Conservation (phyloP, 37 sponge, comb jelly and placozoan species). For the Agelas oroides region DNA sequence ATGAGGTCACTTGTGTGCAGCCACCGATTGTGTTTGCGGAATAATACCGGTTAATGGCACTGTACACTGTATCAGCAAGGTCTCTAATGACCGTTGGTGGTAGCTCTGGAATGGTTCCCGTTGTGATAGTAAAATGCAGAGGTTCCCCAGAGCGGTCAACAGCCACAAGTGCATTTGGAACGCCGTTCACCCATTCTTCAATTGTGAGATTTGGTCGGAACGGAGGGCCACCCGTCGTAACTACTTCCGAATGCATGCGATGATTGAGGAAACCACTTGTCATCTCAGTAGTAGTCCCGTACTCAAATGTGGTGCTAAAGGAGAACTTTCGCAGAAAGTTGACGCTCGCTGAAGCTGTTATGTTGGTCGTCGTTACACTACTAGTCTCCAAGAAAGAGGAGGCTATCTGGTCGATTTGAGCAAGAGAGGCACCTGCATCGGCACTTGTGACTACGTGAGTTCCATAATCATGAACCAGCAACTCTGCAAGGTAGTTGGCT, state of each 20-base stretch:
- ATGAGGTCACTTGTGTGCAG: slow-evolving; percentile 57
- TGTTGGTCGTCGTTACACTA: background rate
- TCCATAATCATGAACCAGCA: too few species aligned
- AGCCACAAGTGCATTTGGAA: slow-evolving; percentile 71
- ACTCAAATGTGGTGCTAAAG: slow-evolving; percentile 10
- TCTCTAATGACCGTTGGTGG: too few species aligned
- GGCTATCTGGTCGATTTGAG: too few species aligned
- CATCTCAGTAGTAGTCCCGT: slow-evolving; percentile 2
- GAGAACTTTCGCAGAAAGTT: slow-evolving; percentile 53
- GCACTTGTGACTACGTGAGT: too few species aligned
- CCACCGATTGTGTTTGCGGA: slow-evolving; percentile 67
- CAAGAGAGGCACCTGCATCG: too few species aligned
- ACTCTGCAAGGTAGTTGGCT: too few species aligned
- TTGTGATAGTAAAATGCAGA: too few species aligned
- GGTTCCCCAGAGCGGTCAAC: too few species aligned
- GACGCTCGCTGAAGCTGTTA: slow-evolving; percentile 65
- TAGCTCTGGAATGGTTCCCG: too few species aligned
- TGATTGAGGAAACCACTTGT: slow-evolving; percentile 15
- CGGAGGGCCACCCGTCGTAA: slow-evolving; percentile 72
- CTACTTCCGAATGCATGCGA: slow-evolving; percentile 57
- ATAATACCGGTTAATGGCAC: slow-evolving; percentile 68
- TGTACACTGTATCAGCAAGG: too few species aligned
- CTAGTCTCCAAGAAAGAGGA: too few species aligned
- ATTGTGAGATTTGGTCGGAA: slow-evolving; percentile 65
- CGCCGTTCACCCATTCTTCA: slow-evolving; percentile 73